These are phyloP conservation scores for Antennarius maculatus DNA, from an alignment of 2,797 vertebrate genomes.

Conservation along the genomic window DNA sequence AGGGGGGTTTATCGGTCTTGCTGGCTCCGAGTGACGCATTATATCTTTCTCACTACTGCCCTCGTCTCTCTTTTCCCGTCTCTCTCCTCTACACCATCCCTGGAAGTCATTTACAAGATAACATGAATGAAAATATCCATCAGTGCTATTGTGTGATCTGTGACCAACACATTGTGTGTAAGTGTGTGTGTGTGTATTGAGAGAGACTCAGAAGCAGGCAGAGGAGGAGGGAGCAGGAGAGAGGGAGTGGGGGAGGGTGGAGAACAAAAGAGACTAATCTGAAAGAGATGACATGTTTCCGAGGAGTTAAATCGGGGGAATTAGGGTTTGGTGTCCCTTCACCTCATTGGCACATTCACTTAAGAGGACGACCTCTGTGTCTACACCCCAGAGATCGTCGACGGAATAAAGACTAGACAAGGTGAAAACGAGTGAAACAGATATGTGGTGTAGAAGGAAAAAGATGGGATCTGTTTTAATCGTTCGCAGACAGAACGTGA, in stretches of 20 bases:
- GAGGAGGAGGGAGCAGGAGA: constrained; percentile 17
- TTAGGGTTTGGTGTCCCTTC: constrained; percentile 81
- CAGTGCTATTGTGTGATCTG: constrained; percentile 73
- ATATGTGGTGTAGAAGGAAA: constrained; percentile 29
- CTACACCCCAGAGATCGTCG: constrained; percentile 60
- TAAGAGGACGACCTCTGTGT: constrained; percentile 69
- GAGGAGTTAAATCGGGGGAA: constrained; percentile 81
- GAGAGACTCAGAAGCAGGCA: constrained; percentile 31
- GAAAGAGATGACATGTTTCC: constrained; percentile 82
- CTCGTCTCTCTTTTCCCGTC: constrained; percentile 50
- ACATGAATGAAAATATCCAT: constrained; percentile 83
- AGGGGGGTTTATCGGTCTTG: constrained; percentile 60
- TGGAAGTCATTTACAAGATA: constrained; percentile 85
- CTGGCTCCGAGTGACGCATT: constrained; percentile 72
- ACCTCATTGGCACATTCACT: constrained; percentile 75
- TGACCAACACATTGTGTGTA: constrained; percentile 56
- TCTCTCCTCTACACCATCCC: constrained; percentile 66
- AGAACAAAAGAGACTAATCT: constrained; percentile 85
- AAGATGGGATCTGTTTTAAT: constrained; percentile 66
- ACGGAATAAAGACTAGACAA: constrained; percentile 58
- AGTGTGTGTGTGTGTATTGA: constrained; percentile 34
- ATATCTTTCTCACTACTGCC: constrained; percentile 67
- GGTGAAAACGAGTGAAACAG: constrained; percentile 39
- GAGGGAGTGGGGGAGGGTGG: constrained; percentile 54
- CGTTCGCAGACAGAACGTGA: constrained; percentile 68